Percentiles rank a stretch among this genome's conserved stretches.
phyloP scores from a whole-genome alignment of 1,140 invertebrate genomes.

The Heliconius hermathena region DNA sequence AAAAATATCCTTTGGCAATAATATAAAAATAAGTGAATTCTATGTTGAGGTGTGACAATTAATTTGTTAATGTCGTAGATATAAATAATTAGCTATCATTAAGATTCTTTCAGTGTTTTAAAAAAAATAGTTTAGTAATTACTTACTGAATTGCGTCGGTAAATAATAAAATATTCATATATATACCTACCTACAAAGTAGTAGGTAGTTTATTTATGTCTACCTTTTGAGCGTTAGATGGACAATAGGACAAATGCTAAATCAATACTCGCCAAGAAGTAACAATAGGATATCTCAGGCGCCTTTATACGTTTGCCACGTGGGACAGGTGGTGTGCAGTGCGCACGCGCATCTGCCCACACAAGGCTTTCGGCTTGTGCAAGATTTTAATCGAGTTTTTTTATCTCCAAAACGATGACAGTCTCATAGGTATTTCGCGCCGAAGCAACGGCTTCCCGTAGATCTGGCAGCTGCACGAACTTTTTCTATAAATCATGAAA shows the following conservation, averaged over 20 bases:
- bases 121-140: too few species aligned
- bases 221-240: neutral
- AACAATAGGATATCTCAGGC: constrained; percentile 63
- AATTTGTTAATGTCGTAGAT: too few species aligned
- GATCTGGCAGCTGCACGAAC: constrained; percentile 51
- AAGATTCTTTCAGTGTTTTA: too few species aligned
- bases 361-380: constrained; percentile 66
- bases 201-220: neutral
- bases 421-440: constrained; percentile 66
- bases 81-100: too few species aligned
- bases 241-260: constrained; percentile 47
- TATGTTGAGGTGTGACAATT: too few species aligned
- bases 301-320: constrained; percentile 70
- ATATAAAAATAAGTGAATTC: too few species aligned
- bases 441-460: constrained; percentile 53
- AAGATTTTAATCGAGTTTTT: constrained; percentile 74
- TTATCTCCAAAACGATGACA: constrained; percentile 62
- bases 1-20: too few species aligned
- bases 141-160: too few species aligned
- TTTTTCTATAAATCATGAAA: constrained; percentile 41
- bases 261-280: constrained; percentile 58
- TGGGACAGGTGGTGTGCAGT: constrained; percentile 74
- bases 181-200: neutral
- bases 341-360: constrained; percentile 73
- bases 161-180: too few species aligned